phyloP scores from a whole-genome alignment of 2,113 vertebrate species.

The Thunnus thynnus region DNA sequence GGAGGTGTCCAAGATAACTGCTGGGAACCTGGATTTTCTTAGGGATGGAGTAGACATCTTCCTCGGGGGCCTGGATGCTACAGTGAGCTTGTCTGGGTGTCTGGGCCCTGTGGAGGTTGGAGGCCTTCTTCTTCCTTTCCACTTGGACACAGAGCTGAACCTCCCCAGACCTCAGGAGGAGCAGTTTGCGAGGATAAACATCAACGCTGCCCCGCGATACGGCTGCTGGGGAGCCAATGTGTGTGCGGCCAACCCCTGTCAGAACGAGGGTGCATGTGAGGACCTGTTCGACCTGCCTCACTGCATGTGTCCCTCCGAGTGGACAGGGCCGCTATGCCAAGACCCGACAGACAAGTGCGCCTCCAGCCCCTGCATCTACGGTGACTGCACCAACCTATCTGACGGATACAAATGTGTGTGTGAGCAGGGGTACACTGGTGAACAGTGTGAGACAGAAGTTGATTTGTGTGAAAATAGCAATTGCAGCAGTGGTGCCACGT shows the following conservation, averaged over 20 bases:
- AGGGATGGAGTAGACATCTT: slow-evolving; percentile 87
- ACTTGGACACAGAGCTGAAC: slow-evolving; percentile 79
- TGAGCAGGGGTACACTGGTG: slow-evolving; percentile 85
- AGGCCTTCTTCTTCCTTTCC: slow-evolving; percentile 89
- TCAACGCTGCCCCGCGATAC: slow-evolving; percentile 38
- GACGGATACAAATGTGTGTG: slow-evolving; percentile 86
- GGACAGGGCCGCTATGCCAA: slow-evolving; percentile 87
- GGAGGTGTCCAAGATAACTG: slow-evolving; percentile 74
- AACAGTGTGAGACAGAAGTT: slow-evolving; percentile 83
- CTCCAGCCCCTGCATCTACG: slow-evolving; percentile 89
- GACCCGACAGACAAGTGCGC: slow-evolving; percentile 78
- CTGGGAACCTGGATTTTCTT: slow-evolving; percentile 89
- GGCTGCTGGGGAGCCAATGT: slow-evolving; percentile 85
- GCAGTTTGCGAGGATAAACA: slow-evolving; percentile 86
- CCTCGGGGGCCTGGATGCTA: slow-evolving; percentile 81
- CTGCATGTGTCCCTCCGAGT: slow-evolving; percentile 86
- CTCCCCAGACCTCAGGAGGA: slow-evolving; percentile 88
- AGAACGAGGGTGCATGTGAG: slow-evolving; percentile 86
- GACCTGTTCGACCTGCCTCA: slow-evolving; percentile 86
- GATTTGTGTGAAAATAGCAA: slow-evolving; percentile 86
- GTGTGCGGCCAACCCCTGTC: slow-evolving; percentile 88
- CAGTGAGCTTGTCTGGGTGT: slow-evolving; percentile 85
- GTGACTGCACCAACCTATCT: slow-evolving; percentile 83
- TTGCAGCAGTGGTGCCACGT: slow-evolving; percentile 90
- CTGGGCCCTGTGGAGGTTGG: slow-evolving; percentile 88